Evolutionary conservation across 92 coral and sea anemone genomes (phyloP), one percentile per base, ranked within the genome.

Genomic region (Actinostola sp.): DNA sequence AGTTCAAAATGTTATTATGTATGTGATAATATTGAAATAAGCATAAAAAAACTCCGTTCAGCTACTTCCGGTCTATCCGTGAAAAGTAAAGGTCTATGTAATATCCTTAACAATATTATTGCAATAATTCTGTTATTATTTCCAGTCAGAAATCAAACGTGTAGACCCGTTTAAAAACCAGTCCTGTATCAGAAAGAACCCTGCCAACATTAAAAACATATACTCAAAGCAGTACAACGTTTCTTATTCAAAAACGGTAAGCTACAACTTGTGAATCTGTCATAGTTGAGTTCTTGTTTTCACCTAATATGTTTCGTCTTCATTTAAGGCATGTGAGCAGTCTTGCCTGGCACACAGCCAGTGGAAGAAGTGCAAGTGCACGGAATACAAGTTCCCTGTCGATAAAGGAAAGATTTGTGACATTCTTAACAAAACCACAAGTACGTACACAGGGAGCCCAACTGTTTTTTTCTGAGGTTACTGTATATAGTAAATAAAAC

Each of bases 301-400:
- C n/a, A n/a, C n/a, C n/a, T n/a, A n/a, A n/a, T n/a, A 10, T 50
- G 8, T 26, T 1, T 29, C 25, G 12, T 27, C 31, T 67, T 24
- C 8, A 10, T 57, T 27, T 20, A 29, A 87, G 92, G 87, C 92
- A 6, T 87, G 92, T 51, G 81, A 78, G 71, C 76, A 87, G 52
- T 87, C 92, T n/a, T 87, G 92, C 38, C 43, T 83, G 50, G 92
- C 89, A 14, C 66, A 35, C 53, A 83, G 61, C 23, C 89, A 87
- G 52, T 56, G 56, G 0, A 17, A 72, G 29, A 24, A 77, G 4
- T 87, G 92, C 25, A 77, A 84, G 0, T 87, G 92, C 51, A 66
- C 80, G 70, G 88, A 87, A 57, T 82, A 87, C 61, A 60, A 61
- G 35, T 87, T 65, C 43, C 92, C 92, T 43, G 61, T 50, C 25